Evolutionary conservation across 2,113 vertebrate species (phyloP), one percentile per base, ranked within the genome.

Genomic region (Aphelocoma coerulescens): DNA sequence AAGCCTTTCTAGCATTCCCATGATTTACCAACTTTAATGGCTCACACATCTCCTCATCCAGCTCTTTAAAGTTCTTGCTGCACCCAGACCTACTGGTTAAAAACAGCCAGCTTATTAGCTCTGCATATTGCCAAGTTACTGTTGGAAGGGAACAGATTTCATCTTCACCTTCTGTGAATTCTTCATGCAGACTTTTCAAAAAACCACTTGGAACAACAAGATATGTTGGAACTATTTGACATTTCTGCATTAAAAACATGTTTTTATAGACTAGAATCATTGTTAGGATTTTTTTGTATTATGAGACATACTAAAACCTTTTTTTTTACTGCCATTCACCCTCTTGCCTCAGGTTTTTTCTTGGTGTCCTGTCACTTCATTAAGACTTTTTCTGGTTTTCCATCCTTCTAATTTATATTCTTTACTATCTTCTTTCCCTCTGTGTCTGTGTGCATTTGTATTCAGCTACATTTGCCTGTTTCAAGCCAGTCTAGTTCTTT

Each of bases 141-240:
- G 41, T 85, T 93, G 89, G 89, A 93, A 93, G 19, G 61, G 57
- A 97, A 94, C 94, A 96, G 93, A 95, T 97, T 95, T 96, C 80
- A 41, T 92, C 93, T 65, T 95, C 58, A 8, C 86, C 73, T 84
- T 96, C 33, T 9, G 86, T 81, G 89, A 91, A 92, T 95, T 91
- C 93, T 91, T 95, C 89, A 78, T 16, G 61, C 65, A 85, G 89
- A 44, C 79, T 95, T 91, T 69, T 35, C 7, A 55, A 68, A 93
- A 85, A 96, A 54, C 14, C 0, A 0, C 30, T 95, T 89, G 93
- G 89, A 96, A 89, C 68, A 82, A 79, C 11, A 91, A 85, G 73
- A 94, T 87, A 61, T 52, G 91, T 91, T 92, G 93, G 89, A 95
- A 91, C 27, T 78, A 67, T 89, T 84, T 85, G 73, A 73, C 80